phyloP scores from a whole-genome alignment of 2,888 invertebrate genomes.

The Drymonia ruficornis region DNA sequence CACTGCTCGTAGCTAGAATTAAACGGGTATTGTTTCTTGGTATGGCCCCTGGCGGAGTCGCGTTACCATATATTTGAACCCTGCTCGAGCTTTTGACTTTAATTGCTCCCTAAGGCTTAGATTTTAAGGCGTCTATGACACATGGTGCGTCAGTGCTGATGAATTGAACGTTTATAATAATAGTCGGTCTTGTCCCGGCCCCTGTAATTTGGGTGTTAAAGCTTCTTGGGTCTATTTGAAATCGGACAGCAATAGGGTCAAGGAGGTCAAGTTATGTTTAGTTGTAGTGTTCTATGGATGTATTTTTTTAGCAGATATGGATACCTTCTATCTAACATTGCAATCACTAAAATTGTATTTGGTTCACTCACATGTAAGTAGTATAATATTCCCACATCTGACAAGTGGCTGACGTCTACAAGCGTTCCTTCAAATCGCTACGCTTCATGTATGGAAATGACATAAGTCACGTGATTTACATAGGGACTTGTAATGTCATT shows the following conservation, averaged over 20 bases:
- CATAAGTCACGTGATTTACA: too few relatives aligned
- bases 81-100: conserved; percentile 60
- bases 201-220: conserved; percentile 7
- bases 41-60: conserved; percentile 19
- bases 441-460: too few relatives aligned
- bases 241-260: conserved; percentile 1
- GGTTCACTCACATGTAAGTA: too few relatives aligned
- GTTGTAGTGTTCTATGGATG: neutral
- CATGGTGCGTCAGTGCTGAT: conserved; percentile 48
- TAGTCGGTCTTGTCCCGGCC: conserved; percentile 30
- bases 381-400: too few relatives aligned
- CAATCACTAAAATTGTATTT: too few relatives aligned
- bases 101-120: conserved; percentile 66
- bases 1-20: neutral
- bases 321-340: too few relatives aligned
- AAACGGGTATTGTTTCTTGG: conserved; percentile 3
- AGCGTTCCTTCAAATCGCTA: too few relatives aligned
- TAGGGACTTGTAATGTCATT: too few relatives aligned
- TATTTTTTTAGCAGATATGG: too few relatives aligned
- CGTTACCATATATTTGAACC: conserved; percentile 46
- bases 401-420: too few relatives aligned
- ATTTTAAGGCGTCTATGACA: conserved; percentile 52
- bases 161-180: conserved; percentile 58
- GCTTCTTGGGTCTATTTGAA: neutral
- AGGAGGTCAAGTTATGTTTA: neutral